These are phyloP conservation scores for Menidia beryllina DNA, from an alignment of 2,113 vertebrate genomes.

Conservation along the genomic window DNA sequence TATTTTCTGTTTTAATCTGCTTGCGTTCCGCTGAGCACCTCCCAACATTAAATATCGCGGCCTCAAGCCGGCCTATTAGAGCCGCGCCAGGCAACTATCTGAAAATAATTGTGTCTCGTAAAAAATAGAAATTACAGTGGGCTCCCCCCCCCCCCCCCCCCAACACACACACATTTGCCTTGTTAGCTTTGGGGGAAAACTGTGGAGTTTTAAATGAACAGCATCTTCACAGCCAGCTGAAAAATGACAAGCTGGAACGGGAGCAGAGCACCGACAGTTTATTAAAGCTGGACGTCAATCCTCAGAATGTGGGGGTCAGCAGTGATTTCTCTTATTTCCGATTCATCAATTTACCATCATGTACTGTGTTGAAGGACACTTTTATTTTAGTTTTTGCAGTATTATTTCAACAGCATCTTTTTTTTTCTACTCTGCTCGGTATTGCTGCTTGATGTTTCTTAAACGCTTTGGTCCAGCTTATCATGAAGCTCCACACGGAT, in stretches of 20 bases:
- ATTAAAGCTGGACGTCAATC: too few relatives aligned
- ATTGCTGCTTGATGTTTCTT: not conserved
- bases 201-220: constrained; percentile 19
- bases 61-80: constrained; percentile 13
- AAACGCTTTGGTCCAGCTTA: not conserved
- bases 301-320: constrained; percentile 26
- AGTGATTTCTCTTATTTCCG: not conserved
- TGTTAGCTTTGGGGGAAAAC: constrained; percentile 42
- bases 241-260: constrained; percentile 34
- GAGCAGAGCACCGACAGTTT: too few relatives aligned
- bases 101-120: constrained; percentile 2
- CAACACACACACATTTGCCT: constrained; percentile 29
- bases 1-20: constrained; percentile 15
- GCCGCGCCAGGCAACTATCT: constrained; percentile 8
- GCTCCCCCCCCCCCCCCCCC: too few relatives aligned
- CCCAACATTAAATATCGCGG: not conserved
- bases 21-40: constrained; percentile 3
- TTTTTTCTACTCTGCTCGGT: not conserved
- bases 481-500: not conserved
- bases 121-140: constrained; percentile 1
- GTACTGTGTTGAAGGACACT: not conserved
- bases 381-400: not conserved
- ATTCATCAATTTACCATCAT: constrained; percentile 1
- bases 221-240: not conserved
- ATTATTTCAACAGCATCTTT: not conserved